Percentiles rank a stretch among this genome's conserved stretches.
Evolutionary conservation across 2,113 vertebrate species (phyloP).

Genomic region (Symphodus melops): DNA sequence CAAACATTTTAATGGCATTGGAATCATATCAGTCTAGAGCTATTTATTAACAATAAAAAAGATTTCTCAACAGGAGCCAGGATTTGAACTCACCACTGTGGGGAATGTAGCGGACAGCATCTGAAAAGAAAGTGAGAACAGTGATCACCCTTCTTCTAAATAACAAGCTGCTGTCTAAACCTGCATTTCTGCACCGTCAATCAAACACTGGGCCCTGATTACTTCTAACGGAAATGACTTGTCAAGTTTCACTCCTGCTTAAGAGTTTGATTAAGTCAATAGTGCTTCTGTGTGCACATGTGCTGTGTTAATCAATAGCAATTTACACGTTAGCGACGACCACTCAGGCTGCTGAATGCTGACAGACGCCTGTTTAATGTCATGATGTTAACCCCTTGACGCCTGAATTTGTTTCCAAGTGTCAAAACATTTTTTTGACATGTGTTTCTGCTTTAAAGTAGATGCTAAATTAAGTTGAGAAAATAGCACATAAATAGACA

Average conservation of each 20-base stretch:
- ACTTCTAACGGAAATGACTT: neutral
- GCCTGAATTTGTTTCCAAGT: too few relatives aligned
- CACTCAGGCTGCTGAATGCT: neutral
- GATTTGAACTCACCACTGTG: slow-evolving; percentile 74
- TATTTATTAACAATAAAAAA: too few relatives aligned
- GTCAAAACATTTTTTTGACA: too few relatives aligned
- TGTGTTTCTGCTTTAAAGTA: too few relatives aligned
- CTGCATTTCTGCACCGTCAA: neutral
- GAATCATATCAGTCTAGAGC: too few relatives aligned
- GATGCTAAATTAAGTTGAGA: too few relatives aligned
- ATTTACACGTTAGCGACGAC: neutral
- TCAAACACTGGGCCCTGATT: slow-evolving; percentile 21
- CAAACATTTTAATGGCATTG: too few relatives aligned
- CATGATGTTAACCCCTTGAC: too few relatives aligned
- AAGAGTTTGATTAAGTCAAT: neutral
- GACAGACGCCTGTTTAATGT: neutral
- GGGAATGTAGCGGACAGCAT: slow-evolving; percentile 80
- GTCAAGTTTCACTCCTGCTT: slow-evolving; percentile 5
- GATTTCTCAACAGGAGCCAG: neutral
- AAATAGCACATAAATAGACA: too few relatives aligned
- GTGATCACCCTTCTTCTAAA: neutral
- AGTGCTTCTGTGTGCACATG: neutral
- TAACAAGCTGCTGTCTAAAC: too few relatives aligned
- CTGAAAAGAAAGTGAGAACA: slow-evolving; percentile 59
- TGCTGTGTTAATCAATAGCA: neutral